Evolutionary conservation across 2,888 invertebrate genomes (phyloP), one percentile per base, ranked within the genome.

Genomic region (Malachius bipustulatus): DNA sequence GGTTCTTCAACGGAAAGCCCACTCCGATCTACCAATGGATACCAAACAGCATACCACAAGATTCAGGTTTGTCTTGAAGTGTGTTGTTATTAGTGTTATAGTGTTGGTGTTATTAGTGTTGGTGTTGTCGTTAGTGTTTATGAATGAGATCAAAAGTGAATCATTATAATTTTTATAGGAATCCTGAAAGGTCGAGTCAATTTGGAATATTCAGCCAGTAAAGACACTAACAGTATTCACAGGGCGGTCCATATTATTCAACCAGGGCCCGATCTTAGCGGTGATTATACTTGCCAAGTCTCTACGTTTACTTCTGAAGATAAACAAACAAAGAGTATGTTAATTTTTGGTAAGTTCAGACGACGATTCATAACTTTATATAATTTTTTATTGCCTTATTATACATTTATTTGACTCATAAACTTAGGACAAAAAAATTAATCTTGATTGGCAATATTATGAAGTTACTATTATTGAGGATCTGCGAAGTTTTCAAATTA

Each of bases 271-370:
- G 75, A 77, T 38, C 66, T 80, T 41, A 72, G 75, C 26, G 81
- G 81, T 4, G 74, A 77, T 52, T 82, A 80, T 57, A 74, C 73
- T 14, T 82, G 82, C 50, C 67, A 69, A 14, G 77, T 81, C 10
- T 76, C 77, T 13, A 78, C 78, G 2, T 75, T 76, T 49, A 62
- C 65, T 48, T 70, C 71, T 41, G 79, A 79, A 52, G 75, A 73
- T 44, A 64, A 66, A 28, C 65, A 66, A 54, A 71, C 73, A 24
- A 71, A 70, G 49, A 60, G 66, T 30, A 77, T 82, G 77, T 67
- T 75, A 30, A 73, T 81, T 38, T 79, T 76, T 54, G 77, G 81
- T 80, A 63, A 75, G 73, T 40, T 36, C 16, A n/a, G n/a, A n/a
- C n/a, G n/a, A n/a, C n/a, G n/a, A n/a, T n/a, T n/a, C n/a, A n/a